Evolutionary conservation across 2,113 vertebrate genomes (phyloP).

Genomic region (Macroglossus sobrinus): DNA sequence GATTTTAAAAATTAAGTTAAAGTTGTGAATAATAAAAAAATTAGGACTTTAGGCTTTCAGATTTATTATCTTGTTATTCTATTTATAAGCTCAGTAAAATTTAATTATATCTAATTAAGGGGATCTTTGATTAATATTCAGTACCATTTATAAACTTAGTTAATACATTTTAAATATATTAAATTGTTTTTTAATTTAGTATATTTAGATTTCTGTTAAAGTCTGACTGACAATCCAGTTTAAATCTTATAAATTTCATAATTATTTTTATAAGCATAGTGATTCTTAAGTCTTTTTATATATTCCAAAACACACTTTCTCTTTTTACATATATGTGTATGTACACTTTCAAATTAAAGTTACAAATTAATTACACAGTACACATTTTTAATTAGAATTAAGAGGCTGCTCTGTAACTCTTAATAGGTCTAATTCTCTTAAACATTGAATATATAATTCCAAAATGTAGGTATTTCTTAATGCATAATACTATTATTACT

Average conservation of each 20-base stretch:
- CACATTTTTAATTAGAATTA: background rate
- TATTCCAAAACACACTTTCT: background rate
- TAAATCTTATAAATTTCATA: background rate
- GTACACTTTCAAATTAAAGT: background rate
- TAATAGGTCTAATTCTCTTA: background rate
- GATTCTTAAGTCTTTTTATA: background rate
- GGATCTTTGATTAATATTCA: background rate
- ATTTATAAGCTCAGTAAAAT: background rate
- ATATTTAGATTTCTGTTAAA: background rate
- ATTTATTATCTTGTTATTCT: constrained; percentile 11
- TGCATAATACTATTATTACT: background rate
- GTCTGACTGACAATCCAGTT: background rate
- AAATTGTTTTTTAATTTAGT: background rate
- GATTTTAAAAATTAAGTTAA: constrained; percentile 15
- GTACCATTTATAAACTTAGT: background rate
- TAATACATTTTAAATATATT: background rate
- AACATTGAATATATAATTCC: background rate
- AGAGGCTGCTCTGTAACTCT: background rate
- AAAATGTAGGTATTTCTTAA: background rate
- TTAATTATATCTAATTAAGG: background rate
- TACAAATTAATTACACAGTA: background rate
- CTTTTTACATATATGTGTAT: background rate
- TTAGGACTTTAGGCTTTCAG: background rate
- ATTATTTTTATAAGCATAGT: background rate
- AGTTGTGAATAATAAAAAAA: background rate